A percentile compares a stretch with the other conserved stretches of the same genome.
These are phyloP conservation scores for Omphaloscelis lunosa DNA, from an alignment of 2,888 invertebrate genomes.

Conservation along the genomic window DNA sequence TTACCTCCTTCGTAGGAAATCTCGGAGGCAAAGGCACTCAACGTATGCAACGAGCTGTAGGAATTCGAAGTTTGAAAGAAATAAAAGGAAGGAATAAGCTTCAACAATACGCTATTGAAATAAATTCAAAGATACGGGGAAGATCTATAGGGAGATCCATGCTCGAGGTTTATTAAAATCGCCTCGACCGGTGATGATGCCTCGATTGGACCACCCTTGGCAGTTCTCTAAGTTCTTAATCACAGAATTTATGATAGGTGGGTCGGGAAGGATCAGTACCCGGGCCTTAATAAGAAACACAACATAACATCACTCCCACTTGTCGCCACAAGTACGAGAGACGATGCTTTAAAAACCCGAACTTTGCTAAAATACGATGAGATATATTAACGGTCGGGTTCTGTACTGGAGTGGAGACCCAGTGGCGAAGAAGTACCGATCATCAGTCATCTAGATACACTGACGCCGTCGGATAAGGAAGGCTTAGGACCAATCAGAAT, in stretches of 20 bases:
- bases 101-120: conserved; percentile 29
- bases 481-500: background rate
- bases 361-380: background rate
- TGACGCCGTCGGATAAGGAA: background rate
- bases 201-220: background rate
- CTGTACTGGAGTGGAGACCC: background rate
- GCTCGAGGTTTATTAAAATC: conserved; percentile 4
- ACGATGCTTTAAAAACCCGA: background rate
- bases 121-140: conserved; percentile 12
- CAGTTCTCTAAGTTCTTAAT: background rate
- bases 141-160: background rate
- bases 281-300: background rate
- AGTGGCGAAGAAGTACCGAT: background rate
- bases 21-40: conserved; percentile 28
- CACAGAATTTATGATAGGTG: background rate
- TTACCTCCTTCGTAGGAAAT: conserved; percentile 39
- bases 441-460: background rate
- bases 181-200: background rate
- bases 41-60: conserved; percentile 31
- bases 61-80: conserved; percentile 41
- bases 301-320: background rate
- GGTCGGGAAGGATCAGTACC: background rate
- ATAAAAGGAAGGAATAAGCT: conserved; percentile 27
- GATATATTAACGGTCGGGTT: background rate
- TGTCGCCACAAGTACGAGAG: too few relatives aligned